Evolutionary conservation across 2,113 vertebrate genomes (phyloP).

Genomic region (Heterotilapia buettikoferi): DNA sequence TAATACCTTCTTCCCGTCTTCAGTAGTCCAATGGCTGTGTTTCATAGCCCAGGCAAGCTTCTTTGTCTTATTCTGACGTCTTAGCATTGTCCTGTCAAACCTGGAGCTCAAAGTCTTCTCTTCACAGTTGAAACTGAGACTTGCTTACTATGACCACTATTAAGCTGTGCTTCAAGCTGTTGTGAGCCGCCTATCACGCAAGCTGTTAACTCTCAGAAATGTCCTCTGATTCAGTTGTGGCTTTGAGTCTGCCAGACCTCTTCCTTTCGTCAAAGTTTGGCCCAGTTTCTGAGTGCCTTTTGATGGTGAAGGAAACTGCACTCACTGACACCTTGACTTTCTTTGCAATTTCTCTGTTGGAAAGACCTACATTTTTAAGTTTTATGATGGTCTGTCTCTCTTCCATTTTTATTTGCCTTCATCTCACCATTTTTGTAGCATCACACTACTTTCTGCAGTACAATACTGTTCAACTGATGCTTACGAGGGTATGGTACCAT

Average conservation of each 20-base stretch:
- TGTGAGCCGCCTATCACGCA: background rate
- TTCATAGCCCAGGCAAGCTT: background rate
- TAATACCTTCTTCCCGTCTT: background rate
- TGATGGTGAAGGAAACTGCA: background rate
- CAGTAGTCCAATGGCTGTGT: rapidly evolving
- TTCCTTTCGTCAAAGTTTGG: background rate
- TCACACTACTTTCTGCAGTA: background rate
- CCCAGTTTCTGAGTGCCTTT: background rate
- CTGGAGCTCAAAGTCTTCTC: background rate
- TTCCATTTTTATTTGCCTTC: background rate
- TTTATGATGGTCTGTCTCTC: background rate
- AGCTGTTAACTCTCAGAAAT: background rate
- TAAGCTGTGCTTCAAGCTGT: background rate
- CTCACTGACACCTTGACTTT: background rate
- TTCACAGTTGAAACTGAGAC: background rate
- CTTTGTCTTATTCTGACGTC: background rate
- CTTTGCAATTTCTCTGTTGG: background rate
- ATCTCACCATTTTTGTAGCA: background rate
- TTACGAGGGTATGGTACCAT: background rate
- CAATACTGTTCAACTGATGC: background rate
- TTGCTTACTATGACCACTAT: background rate
- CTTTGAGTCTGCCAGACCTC: background rate
- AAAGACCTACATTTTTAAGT: background rate
- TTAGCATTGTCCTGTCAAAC: background rate
- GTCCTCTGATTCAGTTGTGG: background rate